Evolutionary conservation across 2,113 vertebrate genomes (phyloP).

Genomic region (Atractosteus spatula): DNA sequence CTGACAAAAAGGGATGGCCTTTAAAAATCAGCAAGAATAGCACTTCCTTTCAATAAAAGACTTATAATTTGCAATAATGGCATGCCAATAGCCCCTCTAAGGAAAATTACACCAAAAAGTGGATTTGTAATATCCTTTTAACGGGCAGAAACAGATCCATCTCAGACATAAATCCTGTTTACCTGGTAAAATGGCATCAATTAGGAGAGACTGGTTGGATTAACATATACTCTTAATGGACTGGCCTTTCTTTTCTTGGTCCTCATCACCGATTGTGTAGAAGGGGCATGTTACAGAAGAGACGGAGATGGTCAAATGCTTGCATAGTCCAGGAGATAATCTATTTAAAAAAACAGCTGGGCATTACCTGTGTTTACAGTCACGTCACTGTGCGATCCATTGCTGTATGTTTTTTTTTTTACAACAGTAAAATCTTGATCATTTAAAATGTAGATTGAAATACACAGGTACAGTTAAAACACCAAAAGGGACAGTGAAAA

Average conservation of each 20-base stretch:
- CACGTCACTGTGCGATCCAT: conserved; percentile 57
- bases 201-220: conserved; percentile 75
- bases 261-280: conserved; percentile 65
- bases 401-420: conserved; percentile 45
- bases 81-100: conserved; percentile 70
- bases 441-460: too few relatives aligned
- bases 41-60: conserved; percentile 69
- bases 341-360: conserved; percentile 74
- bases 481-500: too few relatives aligned
- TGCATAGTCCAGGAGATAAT: conserved; percentile 71
- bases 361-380: conserved; percentile 68
- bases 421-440: neutral
- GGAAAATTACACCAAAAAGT: conserved; percentile 76
- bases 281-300: conserved; percentile 76
- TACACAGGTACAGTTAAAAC: too few relatives aligned
- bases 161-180: conserved; percentile 74
- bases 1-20: conserved; percentile 73
- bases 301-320: conserved; percentile 77
- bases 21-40: conserved; percentile 72
- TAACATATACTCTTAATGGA: conserved; percentile 82
- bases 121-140: conserved; percentile 70
- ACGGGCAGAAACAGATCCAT: conserved; percentile 69
- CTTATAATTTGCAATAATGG: conserved; percentile 90
- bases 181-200: conserved; percentile 82
- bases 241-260: conserved; percentile 71